Base-by-base conservation (phyloP, 1,140 invertebrate genomes). In the Leptinotarsa texana region DNA sequence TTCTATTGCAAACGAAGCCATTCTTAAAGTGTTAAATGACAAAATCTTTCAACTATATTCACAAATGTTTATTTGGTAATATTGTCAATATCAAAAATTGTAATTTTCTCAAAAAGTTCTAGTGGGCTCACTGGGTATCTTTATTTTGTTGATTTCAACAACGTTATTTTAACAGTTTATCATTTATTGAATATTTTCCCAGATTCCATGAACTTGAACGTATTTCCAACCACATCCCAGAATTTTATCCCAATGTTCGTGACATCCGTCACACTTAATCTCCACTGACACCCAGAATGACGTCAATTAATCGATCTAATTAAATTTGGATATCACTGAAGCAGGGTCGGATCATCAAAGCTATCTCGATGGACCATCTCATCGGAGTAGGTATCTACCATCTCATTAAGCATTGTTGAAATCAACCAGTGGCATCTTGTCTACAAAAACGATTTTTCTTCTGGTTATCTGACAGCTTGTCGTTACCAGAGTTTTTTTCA, bases 341-440 rank as follows among this genome's bases (percentile, higher is more conserved):
- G 51, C n/a, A 57, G 15, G 51, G 51, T 4, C 51, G 51, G 51
- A 17, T 18, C 51, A 57, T 57, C 51, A 57, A 57, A 57, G 51
- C 51, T 57, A 57, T 57, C 51, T 57, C 51, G 51, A 57, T 57
- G 51, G 51, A 57, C 51, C 51, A 57, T 57, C 51, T 57, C 15
- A 57, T 57, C 17, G n/a, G 51, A 57, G n/a, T 18, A 57, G 33
- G 33, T 13, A 15, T 57, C 51, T 57, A 57, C 17, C 51, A 4
- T 57, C 51, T 57, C 51, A 57, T 57, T 57, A 57, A 15, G 13
- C 51, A 57, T 57, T 18, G 51, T 57, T 4, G 51, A 57, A 57
- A 57, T 57, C 51, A 57, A 57, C 51, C 51, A 57, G 51, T 57
- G 51, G 51, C 51, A 57, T 57, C 51, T 57, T 18, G 51, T 57